Evolutionary conservation across 2,797 vertebrate genomes (phyloP), one percentile per base, ranked within the genome.

Genomic region (Leptodactylus fallax): DNA sequence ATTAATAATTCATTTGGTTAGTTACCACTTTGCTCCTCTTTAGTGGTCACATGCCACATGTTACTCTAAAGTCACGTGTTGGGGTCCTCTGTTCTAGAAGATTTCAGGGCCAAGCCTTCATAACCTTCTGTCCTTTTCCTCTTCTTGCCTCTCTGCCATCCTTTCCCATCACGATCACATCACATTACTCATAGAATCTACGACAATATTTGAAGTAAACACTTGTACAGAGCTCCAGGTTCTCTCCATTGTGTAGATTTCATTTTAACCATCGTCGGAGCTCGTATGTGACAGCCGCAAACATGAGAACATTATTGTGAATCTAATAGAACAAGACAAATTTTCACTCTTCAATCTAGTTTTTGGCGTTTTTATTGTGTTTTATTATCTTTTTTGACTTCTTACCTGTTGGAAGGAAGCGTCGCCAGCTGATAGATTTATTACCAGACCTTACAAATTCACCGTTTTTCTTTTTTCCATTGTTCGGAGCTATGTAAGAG

Each of bases 291-390:
- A 56, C 67, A 72, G 51, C 14, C 14, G 36, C 23, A 25, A 23
- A 84, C 21, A 58, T 21, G 19, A 21, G 25, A 17, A 25, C 27
- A 71, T 84, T 72, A 55, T 76, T 85, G 83, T 77, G 45, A 61
- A 47, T 14, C n/a, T 60, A 76, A 60, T 85, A 85, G 60, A 61
- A 6, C 1, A 79, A 21, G 27, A 84, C 69, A 72, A 14, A 49
- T 56, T 72, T 74, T 76, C 55, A 76, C 7, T 12, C 82, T 72
- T 61, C 36, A 61, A 45, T 85, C 69, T 76, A 76, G 13, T 85
- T 83, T 61, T 76, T 76, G 83, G 58, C 83, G 61, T 71, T 85
- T 76, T 61, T 76, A 76, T 76, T 76, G 36, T 85, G 17, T 61
- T 76, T 76, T 78, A 16, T n/a, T 23, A 7, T 65, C 36, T 3